These are phyloP conservation scores for Acanthopleura granulata DNA, from an alignment of 2,888 invertebrate species.

Conservation along the genomic window DNA sequence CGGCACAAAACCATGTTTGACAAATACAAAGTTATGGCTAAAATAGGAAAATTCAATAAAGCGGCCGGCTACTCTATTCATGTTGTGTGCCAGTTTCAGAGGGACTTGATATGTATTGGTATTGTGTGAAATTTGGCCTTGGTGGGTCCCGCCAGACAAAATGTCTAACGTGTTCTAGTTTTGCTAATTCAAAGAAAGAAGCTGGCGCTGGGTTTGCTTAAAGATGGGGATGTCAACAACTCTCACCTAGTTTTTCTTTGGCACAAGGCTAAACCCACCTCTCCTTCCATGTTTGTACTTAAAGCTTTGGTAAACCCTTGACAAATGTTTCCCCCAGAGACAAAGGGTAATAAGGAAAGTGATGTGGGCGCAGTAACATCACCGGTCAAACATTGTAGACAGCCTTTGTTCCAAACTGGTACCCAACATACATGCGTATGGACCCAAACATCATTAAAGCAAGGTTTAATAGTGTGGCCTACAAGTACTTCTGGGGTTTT, in stretches of 20 bases:
- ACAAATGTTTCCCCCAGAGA: not conserved
- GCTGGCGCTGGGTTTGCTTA: not conserved
- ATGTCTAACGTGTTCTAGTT: slow-evolving; percentile 11
- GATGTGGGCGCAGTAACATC: slow-evolving; percentile 12
- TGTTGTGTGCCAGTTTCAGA: slow-evolving; percentile 2
- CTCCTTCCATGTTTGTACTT: slow-evolving; percentile 13
- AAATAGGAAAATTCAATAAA: slow-evolving; percentile 8
- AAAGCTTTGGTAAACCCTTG: slow-evolving; percentile 5
- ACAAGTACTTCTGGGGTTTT: no score
- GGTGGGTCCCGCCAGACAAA: slow-evolving; percentile 3
- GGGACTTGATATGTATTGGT: slow-evolving; percentile 4
- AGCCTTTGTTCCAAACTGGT: not conserved
- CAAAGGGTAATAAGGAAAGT: slow-evolving; percentile 7
- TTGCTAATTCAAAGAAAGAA: slow-evolving; percentile 11
- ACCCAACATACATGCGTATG: not conserved
- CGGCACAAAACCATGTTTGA: slow-evolving; percentile 8
- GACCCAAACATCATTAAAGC: not conserved
- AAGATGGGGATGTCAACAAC: slow-evolving; percentile 3
- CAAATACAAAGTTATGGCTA: slow-evolving; percentile 13
- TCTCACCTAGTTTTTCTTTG: slow-evolving; percentile 17
- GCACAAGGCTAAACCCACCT: slow-evolving; percentile 13
- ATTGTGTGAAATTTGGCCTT: slow-evolving; percentile 12
- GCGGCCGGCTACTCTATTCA: not conserved
- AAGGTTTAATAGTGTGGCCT: no score
- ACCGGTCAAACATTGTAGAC: not conserved